Evolutionary conservation across 2,797 vertebrate species (phyloP).

Genomic region (Phoebastria nigripes): DNA sequence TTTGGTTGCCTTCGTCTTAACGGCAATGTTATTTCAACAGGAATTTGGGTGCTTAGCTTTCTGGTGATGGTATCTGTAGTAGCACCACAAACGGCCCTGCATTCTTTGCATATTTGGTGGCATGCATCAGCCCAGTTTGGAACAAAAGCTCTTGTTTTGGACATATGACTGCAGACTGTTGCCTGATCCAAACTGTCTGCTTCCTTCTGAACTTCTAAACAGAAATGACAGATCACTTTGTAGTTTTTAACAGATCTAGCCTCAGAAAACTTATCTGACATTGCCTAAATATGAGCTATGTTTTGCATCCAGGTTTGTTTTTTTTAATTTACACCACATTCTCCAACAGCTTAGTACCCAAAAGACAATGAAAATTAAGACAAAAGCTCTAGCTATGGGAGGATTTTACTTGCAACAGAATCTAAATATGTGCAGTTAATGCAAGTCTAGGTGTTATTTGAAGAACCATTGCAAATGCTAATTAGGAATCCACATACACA

Average conservation of each 20-base stretch:
- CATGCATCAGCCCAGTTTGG: slow-evolving; percentile 42
- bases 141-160: slow-evolving; percentile 68
- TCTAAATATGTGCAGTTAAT: not conserved
- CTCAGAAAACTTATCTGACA: not conserved
- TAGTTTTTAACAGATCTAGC: not conserved
- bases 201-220: not conserved
- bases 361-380: not conserved
- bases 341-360: not conserved
- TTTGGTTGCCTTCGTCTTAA: not conserved
- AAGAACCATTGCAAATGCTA: not conserved
- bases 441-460: not conserved
- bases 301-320: not conserved
- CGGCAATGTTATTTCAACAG: not conserved
- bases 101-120: slow-evolving; percentile 59
- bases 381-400: not conserved
- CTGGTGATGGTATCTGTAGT: slow-evolving; percentile 26
- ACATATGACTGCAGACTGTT: slow-evolving; percentile 25
- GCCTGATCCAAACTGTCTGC: slow-evolving; percentile 46
- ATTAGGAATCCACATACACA: not conserved
- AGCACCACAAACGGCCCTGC: slow-evolving; percentile 34
- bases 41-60: slow-evolving; percentile 15
- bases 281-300: not conserved
- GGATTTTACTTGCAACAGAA: not conserved
- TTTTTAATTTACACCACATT: not conserved
- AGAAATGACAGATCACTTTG: not conserved